Base-by-base conservation (phyloP, 1,140 invertebrate genomes). In the Callitettix versicolor region DNA sequence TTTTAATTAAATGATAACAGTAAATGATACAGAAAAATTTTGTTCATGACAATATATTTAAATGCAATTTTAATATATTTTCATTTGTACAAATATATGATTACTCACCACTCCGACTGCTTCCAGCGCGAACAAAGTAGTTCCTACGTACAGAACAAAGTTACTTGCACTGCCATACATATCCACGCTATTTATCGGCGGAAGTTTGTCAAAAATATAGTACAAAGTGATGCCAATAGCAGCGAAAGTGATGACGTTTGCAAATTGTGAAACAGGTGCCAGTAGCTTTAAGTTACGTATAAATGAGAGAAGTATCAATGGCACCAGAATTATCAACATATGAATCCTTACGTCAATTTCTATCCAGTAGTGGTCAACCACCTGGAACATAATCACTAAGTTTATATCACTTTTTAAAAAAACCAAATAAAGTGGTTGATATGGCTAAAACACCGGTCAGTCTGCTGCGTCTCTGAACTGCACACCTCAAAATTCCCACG, bases 111-210 rank as follows among this genome's bases (percentile, higher is more conserved):
- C 84, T 24, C 86, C 87, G 30, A 95, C 91, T 14, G 91, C 91
- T 68, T 94, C 91, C 44, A 94, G 73, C 0, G 91, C 87, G 72
- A 92, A 95, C 3, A 95, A 71, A 0, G 86, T 86, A 0, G 88
- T 93, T 0, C 91, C 91, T 67, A 95, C 88, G 62, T 84, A 91
- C 0, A 90, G 72, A 0, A 84, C 79, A 64, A 82, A 82, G 44
- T 76, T 76, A 34, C 69, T 66, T 0, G 73, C 53, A 0, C 73
- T 67, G 1, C 78, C 80, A 59, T 79, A 73, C 30, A 80, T 65
- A 17, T 77, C 67, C 33, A 78, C 69, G 1, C 79, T 75, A 11
- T 67, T 71, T 1, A 79, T 64, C 1, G 76, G 64, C 6, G 86
- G 82, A 42, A 85, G 63, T 21, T 76, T 74, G 0, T 74, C 62